Base-by-base conservation (phyloP, 2,113 vertebrate genomes). In the Coregonus clupeaformis region DNA sequence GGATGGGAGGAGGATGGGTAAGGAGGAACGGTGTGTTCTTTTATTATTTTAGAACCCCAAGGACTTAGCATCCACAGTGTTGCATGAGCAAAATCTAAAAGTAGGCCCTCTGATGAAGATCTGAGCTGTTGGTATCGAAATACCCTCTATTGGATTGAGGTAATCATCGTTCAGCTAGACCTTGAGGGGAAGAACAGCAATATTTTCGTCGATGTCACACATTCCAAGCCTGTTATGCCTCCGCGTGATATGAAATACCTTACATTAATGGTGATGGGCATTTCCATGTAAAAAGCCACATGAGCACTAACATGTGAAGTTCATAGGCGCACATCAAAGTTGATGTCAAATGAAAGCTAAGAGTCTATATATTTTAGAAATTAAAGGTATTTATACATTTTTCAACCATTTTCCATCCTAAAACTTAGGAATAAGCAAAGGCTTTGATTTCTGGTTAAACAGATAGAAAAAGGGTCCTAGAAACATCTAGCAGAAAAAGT, bases 11-110 rank as follows among this genome's bases (percentile, higher is more conserved):
- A 25, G 42, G 68, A 49, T 18, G 68, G 24, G 22, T 69, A 52
- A 79, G 72, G 82, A 73, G 80, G 36, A 42, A 42, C 36, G 0
- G 11, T 42, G 84, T 77, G 79, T 83, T 87, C 18, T 52, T 68
- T 55, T 81, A 84, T 85, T 87, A 85, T 88, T 88, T 86, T 69
- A 72, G 86, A 79, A 80, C 72, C 55, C 3, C 69, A 76, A 83
- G 86, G 84, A 89, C 78, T 27, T 75, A 75, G 75, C 80, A 83
- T 87, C 89, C 84, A 71, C 75, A 13, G 52, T 60, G 78, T 70
- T 77, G 59, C 4, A 60, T 71, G 52, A 36, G 55, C 27, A n/a
- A 71, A 71, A 60, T 36, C 55, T 32, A 77, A 81, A 77, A 27
- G 6, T 20, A 20, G 27, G 68, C 36, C 47, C 14, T 18, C 52